These are phyloP conservation scores for Ammodytes dubius DNA, from an alignment of 2,113 vertebrate genomes.

Conservation along the genomic window DNA sequence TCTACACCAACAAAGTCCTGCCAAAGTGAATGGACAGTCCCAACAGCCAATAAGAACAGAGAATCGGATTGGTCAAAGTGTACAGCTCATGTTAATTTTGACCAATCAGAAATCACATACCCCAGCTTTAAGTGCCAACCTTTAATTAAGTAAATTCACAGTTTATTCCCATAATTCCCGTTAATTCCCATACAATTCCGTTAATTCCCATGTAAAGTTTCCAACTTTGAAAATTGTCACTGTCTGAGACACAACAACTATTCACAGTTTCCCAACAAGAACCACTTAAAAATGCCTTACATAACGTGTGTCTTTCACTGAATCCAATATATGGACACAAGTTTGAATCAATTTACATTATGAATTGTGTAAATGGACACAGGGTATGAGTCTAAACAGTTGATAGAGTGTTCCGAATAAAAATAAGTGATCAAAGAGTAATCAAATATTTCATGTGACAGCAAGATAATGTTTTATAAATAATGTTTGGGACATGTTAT, in stretches of 20 bases:
- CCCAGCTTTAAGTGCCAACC: too few relatives aligned
- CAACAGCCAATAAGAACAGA: too few relatives aligned
- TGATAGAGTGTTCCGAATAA: slow-evolving; percentile 27
- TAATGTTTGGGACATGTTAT: slow-evolving; percentile 42
- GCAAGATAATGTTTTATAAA: slow-evolving; percentile 27
- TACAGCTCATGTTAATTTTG: too few relatives aligned
- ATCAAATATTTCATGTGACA: slow-evolving; percentile 34
- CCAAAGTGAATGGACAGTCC: too few relatives aligned
- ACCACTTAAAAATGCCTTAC: slow-evolving; percentile 25
- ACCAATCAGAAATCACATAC: too few relatives aligned
- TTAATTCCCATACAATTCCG: too few relatives aligned
- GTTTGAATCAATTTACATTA: slow-evolving; percentile 7
- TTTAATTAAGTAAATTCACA: too few relatives aligned
- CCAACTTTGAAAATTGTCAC: background rate
- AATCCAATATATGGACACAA: slow-evolving; percentile 61
- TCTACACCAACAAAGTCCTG: too few relatives aligned
- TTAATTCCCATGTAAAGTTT: too few relatives aligned
- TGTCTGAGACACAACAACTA: slow-evolving; percentile 50
- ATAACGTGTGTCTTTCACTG: slow-evolving; percentile 27
- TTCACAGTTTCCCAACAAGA: slow-evolving; percentile 62
- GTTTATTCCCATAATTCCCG: too few relatives aligned
- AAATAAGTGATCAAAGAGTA: slow-evolving; percentile 19
- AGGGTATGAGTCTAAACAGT: slow-evolving; percentile 36
- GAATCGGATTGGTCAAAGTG: too few relatives aligned
- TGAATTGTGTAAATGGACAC: slow-evolving; percentile 33